Conservation (phyloP, 2,797 vertebrate species). For the Anabacerthia variegaticeps region DNA sequence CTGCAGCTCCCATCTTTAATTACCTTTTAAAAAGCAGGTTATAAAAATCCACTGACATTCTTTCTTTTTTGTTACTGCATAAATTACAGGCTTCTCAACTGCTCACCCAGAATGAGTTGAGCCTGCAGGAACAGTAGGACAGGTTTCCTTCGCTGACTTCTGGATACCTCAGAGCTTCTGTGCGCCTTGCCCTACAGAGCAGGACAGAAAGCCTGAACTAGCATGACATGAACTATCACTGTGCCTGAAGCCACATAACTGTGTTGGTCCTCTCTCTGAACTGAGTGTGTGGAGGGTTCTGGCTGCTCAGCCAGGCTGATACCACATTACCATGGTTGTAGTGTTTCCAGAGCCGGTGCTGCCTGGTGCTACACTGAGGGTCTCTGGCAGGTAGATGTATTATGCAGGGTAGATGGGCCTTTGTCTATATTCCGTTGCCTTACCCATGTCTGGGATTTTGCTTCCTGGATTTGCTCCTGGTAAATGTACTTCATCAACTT, state of each 20-base stretch:
- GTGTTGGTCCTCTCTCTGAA: background rate
- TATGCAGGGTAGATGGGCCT: background rate
- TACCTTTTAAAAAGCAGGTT: slow-evolving; percentile 77
- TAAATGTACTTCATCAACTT: background rate
- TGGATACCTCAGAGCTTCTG: background rate
- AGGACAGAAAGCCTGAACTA: background rate
- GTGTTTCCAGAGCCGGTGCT: background rate
- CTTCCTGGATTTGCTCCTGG: background rate
- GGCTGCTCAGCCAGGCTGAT: background rate
- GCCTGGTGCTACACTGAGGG: background rate
- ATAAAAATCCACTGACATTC: slow-evolving; percentile 73
- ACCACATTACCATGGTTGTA: accelerated
- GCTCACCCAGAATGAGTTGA: background rate
- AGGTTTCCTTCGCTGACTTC: background rate
- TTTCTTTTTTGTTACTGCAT: slow-evolving; percentile 54
- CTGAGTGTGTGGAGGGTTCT: background rate
- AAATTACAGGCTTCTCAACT: slow-evolving; percentile 51
- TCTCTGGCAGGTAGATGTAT: background rate
- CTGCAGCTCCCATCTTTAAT: slow-evolving; percentile 76
- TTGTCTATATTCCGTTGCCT: background rate
- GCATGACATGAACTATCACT: background rate
- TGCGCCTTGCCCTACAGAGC: background rate
- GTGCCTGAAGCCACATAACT: background rate
- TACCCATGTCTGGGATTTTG: background rate
- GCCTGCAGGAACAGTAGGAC: background rate